Evolutionary conservation across 92 coral and sea anemone species (phyloP).

Genomic region (Desmophyllum pertusum): DNA sequence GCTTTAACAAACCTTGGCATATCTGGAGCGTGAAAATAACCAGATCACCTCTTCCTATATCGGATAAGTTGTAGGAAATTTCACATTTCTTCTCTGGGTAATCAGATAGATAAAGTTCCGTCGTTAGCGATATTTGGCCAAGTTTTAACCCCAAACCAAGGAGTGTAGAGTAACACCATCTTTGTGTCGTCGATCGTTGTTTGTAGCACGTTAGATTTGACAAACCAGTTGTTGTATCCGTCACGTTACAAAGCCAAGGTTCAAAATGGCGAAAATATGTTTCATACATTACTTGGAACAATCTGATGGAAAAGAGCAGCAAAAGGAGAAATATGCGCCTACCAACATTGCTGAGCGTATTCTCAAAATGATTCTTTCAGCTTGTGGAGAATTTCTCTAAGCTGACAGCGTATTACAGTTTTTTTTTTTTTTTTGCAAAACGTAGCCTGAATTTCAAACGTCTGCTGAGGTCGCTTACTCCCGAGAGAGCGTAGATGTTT

Average conservation of each 20-base stretch:
- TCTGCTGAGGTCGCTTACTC: too few relatives aligned
- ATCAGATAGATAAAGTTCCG: conserved; percentile 2
- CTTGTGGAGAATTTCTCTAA: too few relatives aligned
- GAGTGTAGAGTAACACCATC: conserved; percentile 10
- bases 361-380: too few relatives aligned
- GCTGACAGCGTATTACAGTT: too few relatives aligned
- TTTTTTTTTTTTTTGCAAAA: too few relatives aligned
- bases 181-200: conserved; percentile 3
- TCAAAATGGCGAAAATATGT: not conserved
- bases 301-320: not conserved
- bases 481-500: too few relatives aligned
- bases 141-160: not conserved
- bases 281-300: not conserved
- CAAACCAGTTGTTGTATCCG: not conserved
- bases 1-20: not conserved
- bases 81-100: conserved; percentile 15
- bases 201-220: not conserved
- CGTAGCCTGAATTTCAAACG: too few relatives aligned
- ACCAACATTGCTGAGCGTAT: not conserved
- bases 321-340: not conserved
- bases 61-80: conserved; percentile 11
- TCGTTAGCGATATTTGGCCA: conserved; percentile 15
- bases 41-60: conserved; percentile 19
- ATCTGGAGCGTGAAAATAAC: conserved; percentile 12
- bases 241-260: not conserved